Evolutionary conservation across 2,888 invertebrate genomes (phyloP).

Genomic region (Caenorhabditis sulstoni): DNA sequence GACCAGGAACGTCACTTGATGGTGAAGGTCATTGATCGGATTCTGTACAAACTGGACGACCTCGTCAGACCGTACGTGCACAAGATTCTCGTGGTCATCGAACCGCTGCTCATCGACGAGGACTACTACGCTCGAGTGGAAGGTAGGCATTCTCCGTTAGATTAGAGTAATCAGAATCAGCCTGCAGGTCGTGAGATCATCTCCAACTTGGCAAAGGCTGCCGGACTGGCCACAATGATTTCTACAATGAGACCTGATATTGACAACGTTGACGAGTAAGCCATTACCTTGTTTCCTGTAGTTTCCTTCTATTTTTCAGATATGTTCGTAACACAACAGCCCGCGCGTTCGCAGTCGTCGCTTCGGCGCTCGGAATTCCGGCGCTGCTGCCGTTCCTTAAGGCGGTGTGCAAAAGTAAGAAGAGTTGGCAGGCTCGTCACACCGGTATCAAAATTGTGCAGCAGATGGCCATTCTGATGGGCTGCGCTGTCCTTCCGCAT

Average conservation of each 20-base stretch:
- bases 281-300: not conserved
- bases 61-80: slow-evolving; percentile 98
- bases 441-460: slow-evolving; percentile 99
- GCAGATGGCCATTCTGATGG: slow-evolving; percentile 99
- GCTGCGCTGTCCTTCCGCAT: slow-evolving; percentile 98
- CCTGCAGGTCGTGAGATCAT: slow-evolving; percentile 89
- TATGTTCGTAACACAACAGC: slow-evolving; percentile 99
- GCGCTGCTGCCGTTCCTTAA: slow-evolving; percentile 95
- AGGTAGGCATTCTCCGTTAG: slow-evolving; percentile 81
- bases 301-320: slow-evolving; percentile 56
- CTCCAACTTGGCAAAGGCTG: slow-evolving; percentile 95
- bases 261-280: slow-evolving; percentile 87
- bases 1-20: slow-evolving; percentile 98
- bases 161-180: too few relatives aligned
- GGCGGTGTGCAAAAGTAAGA: slow-evolving; percentile 98
- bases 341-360: slow-evolving; percentile 99
- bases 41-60: slow-evolving; percentile 97
- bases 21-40: slow-evolving; percentile 95
- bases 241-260: slow-evolving; percentile 99
- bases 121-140: slow-evolving; percentile 99
- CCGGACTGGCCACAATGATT: slow-evolving; percentile 99
- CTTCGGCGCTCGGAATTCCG: slow-evolving; percentile 97
- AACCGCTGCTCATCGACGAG: slow-evolving; percentile 97
- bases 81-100: slow-evolving; percentile 98
- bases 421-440: slow-evolving; percentile 98